Conservation (phyloP, 2,888 invertebrate genomes). For the Chymomyza amoena region DNA sequence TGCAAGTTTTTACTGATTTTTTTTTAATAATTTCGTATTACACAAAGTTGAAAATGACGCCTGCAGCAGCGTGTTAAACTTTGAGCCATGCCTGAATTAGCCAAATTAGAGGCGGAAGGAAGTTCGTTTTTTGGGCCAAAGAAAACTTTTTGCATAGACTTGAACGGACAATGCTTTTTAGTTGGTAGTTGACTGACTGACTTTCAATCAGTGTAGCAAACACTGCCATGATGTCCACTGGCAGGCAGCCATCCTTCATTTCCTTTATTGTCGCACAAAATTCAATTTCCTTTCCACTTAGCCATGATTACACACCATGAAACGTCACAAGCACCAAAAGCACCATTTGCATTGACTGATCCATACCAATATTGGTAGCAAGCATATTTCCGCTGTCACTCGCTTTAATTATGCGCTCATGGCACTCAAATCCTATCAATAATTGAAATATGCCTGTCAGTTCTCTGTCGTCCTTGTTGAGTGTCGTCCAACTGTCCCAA, state of each 20-base stretch:
- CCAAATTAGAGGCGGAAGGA: slow-evolving; percentile 4
- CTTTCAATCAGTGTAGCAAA: neutral
- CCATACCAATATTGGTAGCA: slow-evolving; percentile 7
- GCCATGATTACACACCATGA: slow-evolving; percentile 50
- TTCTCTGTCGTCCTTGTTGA: slow-evolving; percentile 24
- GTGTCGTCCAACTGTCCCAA: slow-evolving; percentile 33
- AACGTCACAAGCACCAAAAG: slow-evolving; percentile 16
- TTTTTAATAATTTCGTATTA: neutral
- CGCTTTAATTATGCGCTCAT: slow-evolving; percentile 62
- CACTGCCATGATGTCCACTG: too few relatives aligned
- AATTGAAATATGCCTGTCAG: slow-evolving; percentile 41
- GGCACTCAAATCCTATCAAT: slow-evolving; percentile 41
- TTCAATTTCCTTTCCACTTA: slow-evolving; percentile 62
- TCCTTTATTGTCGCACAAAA: slow-evolving; percentile 27
- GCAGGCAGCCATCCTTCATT: neutral
- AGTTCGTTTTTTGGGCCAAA: neutral
- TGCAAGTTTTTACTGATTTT: slow-evolving; percentile 37
- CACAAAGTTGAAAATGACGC: neutral
- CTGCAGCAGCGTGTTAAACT: neutral
- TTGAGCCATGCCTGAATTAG: slow-evolving; percentile 1
- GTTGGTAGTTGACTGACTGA: neutral
- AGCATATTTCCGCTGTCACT: slow-evolving; percentile 57
- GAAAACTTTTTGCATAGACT: neutral
- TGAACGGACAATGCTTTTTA: neutral
- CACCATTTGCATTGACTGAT: neutral